Percentiles rank a stretch among this genome's conserved stretches.
Conservation (phyloP, 2,888 invertebrate genomes). For the Drosophila falleni region DNA sequence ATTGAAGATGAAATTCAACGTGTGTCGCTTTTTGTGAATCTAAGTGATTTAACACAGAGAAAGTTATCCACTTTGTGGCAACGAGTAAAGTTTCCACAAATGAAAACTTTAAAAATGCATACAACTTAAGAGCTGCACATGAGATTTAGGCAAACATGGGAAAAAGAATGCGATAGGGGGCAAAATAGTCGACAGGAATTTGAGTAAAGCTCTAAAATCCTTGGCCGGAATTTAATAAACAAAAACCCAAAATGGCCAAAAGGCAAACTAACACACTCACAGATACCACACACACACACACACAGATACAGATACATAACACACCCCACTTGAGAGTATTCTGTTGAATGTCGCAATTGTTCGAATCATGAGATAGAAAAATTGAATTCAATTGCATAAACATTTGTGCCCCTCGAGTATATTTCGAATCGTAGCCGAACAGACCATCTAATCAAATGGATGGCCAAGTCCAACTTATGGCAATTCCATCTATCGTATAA, state of each 20-base stretch:
- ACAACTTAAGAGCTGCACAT: constrained; percentile 29
- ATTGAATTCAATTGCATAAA: constrained; percentile 74
- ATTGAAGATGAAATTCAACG: background rate
- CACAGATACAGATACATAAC: constrained; percentile 3
- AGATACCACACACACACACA: constrained; percentile 9
- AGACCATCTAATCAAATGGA: constrained; percentile 66
- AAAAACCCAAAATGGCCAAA: constrained; percentile 53
- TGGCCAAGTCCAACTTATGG: constrained; percentile 50
- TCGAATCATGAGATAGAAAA: constrained; percentile 54
- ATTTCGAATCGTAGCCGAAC: constrained; percentile 33
- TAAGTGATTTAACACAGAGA: constrained; percentile 4
- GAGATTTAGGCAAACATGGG: constrained; percentile 1
- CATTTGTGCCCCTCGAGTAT: constrained; percentile 57
- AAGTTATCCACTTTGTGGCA: constrained; percentile 33
- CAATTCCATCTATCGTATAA: constrained; percentile 24
- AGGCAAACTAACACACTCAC: constrained; percentile 26
- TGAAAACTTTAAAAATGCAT: constrained; percentile 56
- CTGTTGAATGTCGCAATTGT: constrained; percentile 44
- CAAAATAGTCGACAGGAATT: constrained; percentile 33
- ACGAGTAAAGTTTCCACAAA: constrained; percentile 38
- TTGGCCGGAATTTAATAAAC: constrained; percentile 64
- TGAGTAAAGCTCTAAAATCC: constrained; percentile 30
- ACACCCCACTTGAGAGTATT: constrained; percentile 27
- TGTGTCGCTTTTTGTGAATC: background rate
- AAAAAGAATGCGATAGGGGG: background rate